Percentiles rank a stretch among this genome's conserved stretches.
These are phyloP conservation scores for Agrotis ipsilon DNA, from an alignment of 2,888 invertebrate species.

Conservation along the genomic window DNA sequence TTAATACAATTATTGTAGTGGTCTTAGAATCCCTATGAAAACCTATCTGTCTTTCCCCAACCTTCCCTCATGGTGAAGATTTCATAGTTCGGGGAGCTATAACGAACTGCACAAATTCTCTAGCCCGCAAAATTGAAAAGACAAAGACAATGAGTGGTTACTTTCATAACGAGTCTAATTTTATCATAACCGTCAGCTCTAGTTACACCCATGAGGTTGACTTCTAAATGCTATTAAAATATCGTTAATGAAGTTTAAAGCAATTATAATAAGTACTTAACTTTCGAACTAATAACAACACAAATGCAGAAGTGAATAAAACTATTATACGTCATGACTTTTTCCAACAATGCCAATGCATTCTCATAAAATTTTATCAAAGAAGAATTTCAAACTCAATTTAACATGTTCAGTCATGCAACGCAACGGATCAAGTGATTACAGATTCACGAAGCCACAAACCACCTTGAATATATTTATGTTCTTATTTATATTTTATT, in stretches of 20 bases:
- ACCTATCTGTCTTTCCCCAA: no score
- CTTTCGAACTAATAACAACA: slow-evolving; percentile 30
- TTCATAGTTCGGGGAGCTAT: no score
- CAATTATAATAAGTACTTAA: slow-evolving; percentile 23
- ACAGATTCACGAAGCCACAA: not conserved
- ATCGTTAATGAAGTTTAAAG: not conserved
- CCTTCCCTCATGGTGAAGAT: no score
- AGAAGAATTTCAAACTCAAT: slow-evolving; percentile 18
- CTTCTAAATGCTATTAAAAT: no score
- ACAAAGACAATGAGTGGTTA: no score
- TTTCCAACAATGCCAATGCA: not conserved
- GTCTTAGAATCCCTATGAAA: no score
- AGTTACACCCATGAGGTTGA: no score
- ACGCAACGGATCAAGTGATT: slow-evolving; percentile 19
- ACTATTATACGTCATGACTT: slow-evolving; percentile 36
- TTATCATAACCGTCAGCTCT: no score
- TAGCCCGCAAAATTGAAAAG: no score
- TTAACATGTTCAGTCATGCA: slow-evolving; percentile 25
- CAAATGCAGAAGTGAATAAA: slow-evolving; percentile 25
- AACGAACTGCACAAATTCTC: no score
- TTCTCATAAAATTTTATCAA: not conserved
- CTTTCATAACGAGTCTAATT: no score
- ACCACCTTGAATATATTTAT: not conserved
- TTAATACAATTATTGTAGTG: no score
- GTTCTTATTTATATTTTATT: not conserved